Conservation (phyloP, 2,113 vertebrate species). For the Phasianus colchicus region DNA sequence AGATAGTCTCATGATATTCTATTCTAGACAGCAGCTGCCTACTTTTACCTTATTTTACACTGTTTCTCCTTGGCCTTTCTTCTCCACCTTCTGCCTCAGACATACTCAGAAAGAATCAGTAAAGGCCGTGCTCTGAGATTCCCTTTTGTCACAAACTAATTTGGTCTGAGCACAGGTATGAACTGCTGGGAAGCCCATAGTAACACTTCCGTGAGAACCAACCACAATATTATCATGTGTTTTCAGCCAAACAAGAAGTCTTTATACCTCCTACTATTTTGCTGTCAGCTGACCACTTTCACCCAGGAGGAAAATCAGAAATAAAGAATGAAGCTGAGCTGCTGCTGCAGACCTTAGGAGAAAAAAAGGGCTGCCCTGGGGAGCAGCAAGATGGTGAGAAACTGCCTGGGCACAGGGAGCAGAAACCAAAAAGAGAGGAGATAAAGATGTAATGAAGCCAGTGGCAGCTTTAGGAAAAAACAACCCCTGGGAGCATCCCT, state of each 20-base stretch:
- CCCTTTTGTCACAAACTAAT: background rate
- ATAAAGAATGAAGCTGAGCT: background rate
- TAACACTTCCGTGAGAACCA: background rate
- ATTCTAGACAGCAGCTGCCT: background rate
- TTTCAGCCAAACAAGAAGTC: background rate
- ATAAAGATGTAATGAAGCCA: background rate
- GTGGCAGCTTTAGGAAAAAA: background rate
- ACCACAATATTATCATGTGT: accelerated
- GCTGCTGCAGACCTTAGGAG: accelerated
- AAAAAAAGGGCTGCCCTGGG: background rate
- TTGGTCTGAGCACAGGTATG: background rate
- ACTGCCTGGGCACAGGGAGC: background rate
- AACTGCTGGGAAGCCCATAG: background rate
- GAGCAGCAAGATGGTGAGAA: background rate
- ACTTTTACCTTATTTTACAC: background rate
- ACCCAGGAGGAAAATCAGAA: background rate
- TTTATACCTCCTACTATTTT: background rate
- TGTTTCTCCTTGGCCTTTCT: background rate
- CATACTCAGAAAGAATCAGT: background rate
- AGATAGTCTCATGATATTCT: background rate
- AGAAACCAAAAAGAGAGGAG: background rate
- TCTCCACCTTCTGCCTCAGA: background rate
- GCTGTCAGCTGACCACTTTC: background rate
- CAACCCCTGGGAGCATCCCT: background rate
- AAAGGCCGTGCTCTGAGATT: background rate